A percentile compares a stretch with the other conserved stretches of the same genome.
These are phyloP conservation scores for Oncorhynchus clarkii DNA, from an alignment of 2,113 vertebrate species.

Conservation along the genomic window DNA sequence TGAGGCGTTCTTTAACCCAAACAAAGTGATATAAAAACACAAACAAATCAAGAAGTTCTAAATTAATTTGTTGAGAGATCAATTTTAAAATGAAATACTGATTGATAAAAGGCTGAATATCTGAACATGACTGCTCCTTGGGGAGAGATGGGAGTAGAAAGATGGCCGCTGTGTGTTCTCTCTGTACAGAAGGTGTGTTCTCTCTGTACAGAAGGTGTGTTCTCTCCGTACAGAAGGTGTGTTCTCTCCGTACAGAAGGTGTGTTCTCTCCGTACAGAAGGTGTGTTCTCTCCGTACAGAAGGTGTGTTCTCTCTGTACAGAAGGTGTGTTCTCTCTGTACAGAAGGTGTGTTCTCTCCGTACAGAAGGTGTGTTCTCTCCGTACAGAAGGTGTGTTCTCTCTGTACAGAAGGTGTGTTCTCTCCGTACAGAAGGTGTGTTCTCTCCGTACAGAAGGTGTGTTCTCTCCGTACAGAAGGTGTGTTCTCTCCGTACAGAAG, in stretches of 20 bases:
- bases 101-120: too few species aligned
- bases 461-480: background rate
- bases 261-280: background rate
- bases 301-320: background rate
- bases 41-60: background rate
- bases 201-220: too few species aligned
- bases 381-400: background rate
- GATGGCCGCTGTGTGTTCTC: background rate
- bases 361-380: background rate
- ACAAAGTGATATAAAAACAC: too few species aligned
- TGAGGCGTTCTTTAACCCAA: too few species aligned
- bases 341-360: too few species aligned
- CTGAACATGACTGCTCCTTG: too few species aligned
- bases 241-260: background rate
- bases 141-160: background rate
- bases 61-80: background rate
- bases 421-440: too few species aligned
- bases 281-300: background rate
- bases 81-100: background rate
- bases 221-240: too few species aligned
- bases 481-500: background rate
- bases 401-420: too few species aligned
- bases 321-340: background rate
- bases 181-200: background rate
- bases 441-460: background rate